phyloP scores from a whole-genome alignment of 2,888 invertebrate genomes.

The Pristionchus fissidentatus region DNA sequence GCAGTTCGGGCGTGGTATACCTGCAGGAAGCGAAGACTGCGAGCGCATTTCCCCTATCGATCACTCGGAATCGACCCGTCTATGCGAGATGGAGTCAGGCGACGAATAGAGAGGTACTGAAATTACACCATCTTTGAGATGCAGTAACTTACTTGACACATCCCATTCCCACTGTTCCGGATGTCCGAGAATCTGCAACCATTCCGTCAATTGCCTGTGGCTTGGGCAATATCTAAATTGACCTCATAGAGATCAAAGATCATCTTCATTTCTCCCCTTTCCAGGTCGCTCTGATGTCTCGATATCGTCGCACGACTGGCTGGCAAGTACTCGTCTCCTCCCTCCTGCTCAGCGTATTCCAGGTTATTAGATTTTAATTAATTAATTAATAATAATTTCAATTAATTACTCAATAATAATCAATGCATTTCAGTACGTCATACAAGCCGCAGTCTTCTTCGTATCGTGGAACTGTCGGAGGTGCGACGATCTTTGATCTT shows the following conservation, averaged over 20 bases:
- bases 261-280: no score
- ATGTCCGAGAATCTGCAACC: no score
- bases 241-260: no score
- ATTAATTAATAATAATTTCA: background rate
- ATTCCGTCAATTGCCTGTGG: no score
- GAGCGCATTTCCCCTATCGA: background rate
- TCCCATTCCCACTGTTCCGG: no score
- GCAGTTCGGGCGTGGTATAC: background rate
- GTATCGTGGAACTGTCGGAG: constrained; percentile 3
- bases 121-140: no score
- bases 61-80: background rate
- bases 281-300: background rate
- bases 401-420: background rate
- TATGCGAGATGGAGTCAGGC: constrained; percentile 23
- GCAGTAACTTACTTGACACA: no score
- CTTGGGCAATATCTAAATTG: background rate
- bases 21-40: constrained; percentile 8
- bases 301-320: constrained; percentile 10
- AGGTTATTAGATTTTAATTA: constrained; percentile 5
- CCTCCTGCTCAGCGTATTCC: background rate
- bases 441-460: constrained; percentile 4
- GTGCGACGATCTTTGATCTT: background rate
- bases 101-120: background rate
- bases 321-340: constrained; percentile 1
- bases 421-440: background rate